phyloP scores from a whole-genome alignment of 2,797 vertebrate species.

The Myiotriccus ornatus region DNA sequence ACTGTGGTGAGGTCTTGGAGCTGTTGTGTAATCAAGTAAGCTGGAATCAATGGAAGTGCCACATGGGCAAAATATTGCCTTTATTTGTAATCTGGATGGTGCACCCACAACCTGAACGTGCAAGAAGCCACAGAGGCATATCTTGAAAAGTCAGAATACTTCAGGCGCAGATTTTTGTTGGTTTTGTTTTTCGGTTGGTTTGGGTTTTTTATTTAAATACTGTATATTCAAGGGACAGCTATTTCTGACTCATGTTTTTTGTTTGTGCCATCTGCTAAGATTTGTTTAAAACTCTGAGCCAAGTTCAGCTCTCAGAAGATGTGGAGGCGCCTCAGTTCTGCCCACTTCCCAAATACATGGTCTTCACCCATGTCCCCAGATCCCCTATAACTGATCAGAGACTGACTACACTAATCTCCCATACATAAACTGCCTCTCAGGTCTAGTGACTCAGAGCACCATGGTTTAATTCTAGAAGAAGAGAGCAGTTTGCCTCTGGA shows the following conservation, averaged over 20 bases:
- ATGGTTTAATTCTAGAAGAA: rapidly evolving
- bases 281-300: background rate
- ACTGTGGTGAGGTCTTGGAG: background rate
- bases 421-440: background rate
- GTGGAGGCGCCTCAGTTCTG: background rate
- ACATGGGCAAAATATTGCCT: background rate
- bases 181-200: background rate
- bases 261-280: background rate
- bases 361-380: background rate
- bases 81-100: background rate
- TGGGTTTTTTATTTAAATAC: background rate
- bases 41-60: background rate
- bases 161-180: too few species aligned
- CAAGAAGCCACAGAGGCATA: background rate
- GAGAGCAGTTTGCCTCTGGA: background rate
- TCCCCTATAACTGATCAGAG: rapidly evolving
- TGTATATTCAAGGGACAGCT: background rate
- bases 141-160: background rate
- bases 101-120: background rate
- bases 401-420: background rate
- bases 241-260: background rate
- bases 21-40: background rate
- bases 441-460: background rate
- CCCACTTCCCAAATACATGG: rapidly evolving
- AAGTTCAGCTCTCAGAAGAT: background rate